Percentiles rank a stretch among this genome's conserved stretches.
Evolutionary conservation across 2,113 vertebrate species (phyloP).

Genomic region (Rafetus swinhoei): DNA sequence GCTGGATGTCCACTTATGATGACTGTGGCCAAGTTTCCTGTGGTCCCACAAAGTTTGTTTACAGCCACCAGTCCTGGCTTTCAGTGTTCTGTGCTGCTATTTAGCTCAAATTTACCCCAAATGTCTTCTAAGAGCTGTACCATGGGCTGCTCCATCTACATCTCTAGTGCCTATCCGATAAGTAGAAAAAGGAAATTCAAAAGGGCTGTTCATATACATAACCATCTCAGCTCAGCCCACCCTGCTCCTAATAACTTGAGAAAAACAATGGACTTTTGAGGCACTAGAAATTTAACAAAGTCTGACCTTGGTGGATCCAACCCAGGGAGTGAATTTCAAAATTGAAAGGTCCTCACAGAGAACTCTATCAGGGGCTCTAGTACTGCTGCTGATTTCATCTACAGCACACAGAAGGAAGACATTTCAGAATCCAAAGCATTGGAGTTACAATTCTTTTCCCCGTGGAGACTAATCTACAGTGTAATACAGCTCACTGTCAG

Average conservation of each 20-base stretch:
- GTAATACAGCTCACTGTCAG: not conserved
- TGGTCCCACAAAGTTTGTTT: no score
- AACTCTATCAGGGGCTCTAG: not conserved
- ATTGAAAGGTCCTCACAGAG: not conserved
- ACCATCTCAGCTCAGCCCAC: not conserved
- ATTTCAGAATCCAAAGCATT: fast-evolving
- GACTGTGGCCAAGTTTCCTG: no score
- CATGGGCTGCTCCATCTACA: no score
- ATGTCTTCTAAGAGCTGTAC: no score
- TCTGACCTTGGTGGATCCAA: not conserved
- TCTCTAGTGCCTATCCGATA: not conserved
- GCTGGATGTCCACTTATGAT: no score
- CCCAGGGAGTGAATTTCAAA: not conserved
- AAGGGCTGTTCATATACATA: not conserved
- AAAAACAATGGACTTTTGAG: not conserved
- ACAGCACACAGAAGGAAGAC: not conserved
- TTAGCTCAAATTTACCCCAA: no score
- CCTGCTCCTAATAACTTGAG: not conserved
- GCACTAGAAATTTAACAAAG: not conserved
- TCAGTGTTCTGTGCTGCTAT: no score
- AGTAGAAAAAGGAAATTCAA: not conserved
- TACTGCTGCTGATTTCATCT: not conserved
- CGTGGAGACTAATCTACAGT: not conserved
- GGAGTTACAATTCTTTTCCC: not conserved
- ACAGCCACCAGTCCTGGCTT: no score